Evolutionary conservation across 2,113 vertebrate species (phyloP).

Genomic region (Mesoclemmys tuberculata): DNA sequence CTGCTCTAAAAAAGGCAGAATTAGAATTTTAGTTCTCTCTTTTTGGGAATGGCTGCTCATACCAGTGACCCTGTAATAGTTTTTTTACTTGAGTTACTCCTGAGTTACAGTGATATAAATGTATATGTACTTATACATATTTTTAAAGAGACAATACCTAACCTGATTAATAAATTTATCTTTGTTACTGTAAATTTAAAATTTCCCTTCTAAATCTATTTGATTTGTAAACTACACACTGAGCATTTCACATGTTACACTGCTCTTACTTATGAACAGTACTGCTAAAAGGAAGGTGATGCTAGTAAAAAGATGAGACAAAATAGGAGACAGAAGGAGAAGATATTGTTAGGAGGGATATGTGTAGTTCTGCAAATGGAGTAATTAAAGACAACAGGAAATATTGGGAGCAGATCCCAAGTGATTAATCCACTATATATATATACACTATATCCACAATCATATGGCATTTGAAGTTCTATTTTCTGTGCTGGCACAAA

Average conservation of each 20-base stretch:
- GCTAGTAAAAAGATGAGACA: not conserved
- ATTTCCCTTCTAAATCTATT: not conserved
- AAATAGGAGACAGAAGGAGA: not conserved
- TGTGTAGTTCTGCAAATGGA: not conserved
- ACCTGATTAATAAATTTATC: not conserved
- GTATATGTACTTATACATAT: not conserved
- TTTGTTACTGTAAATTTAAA: not conserved
- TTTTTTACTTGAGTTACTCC: not conserved
- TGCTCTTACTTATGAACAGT: not conserved
- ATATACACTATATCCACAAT: not conserved
- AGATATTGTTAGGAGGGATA: not conserved
- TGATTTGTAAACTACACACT: not conserved
- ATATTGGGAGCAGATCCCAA: not conserved
- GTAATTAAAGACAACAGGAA: not conserved
- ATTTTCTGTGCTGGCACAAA: not conserved
- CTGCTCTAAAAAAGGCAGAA: not conserved
- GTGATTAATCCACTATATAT: not conserved
- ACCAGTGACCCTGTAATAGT: not conserved
- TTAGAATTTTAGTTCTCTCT: rapidly evolving
- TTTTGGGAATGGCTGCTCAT: not conserved
- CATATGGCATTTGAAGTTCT: not conserved
- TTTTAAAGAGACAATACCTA: not conserved
- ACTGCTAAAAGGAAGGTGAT: not conserved
- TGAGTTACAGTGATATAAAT: rapidly evolving
- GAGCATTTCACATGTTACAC: not conserved